Base-by-base conservation (phyloP, 2,888 invertebrate species). In the Agrochola litura region DNA sequence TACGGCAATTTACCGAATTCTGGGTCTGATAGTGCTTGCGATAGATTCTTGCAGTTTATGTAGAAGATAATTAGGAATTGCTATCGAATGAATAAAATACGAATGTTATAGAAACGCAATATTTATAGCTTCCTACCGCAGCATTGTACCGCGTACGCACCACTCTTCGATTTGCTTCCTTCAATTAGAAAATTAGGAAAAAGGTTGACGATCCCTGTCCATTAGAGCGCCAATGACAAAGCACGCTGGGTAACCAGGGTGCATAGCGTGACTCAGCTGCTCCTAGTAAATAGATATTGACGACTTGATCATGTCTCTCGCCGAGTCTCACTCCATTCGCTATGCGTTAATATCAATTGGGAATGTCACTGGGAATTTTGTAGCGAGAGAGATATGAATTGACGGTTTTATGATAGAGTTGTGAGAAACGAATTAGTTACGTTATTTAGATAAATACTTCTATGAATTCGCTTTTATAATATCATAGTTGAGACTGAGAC, bases 201-300 rank as follows among this genome's bases (percentile, higher is more conserved):
- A 75, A 30, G 8, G 72, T 85, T 76, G 72, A 63, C n/a, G 19
- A 64, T 58, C 63, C 25, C 82, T 70, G 54, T 22, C 16, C n/a
- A 64, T 22, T 12, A 63, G 63, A 79, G 82, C 71, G 73, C 75
- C 68, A 79, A 81, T 84, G 72, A 74, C 66, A 60, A 43, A 54
- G 22, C 74, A 70, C 41, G 52, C 76, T 67, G 41, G 77, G 69
- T 60, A 64, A 54, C 74, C 74, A 77, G 58, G 74, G 79, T 84
- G 77, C 86, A 86, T 77, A 46, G 63, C 73, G 80, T 89, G 84
- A 89, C 77, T 88, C 86, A 83, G 77, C 65, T 68, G 58, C 69
- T 79, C 66, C 46, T 79, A 79, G 75, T 79, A 73, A 85, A 86
- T 85, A 77, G 63, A 73, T 81, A 86, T 83, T 82, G 83, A 85